Conservation (phyloP, 2,113 vertebrate species). For the Gallinago paraguaiae region DNA sequence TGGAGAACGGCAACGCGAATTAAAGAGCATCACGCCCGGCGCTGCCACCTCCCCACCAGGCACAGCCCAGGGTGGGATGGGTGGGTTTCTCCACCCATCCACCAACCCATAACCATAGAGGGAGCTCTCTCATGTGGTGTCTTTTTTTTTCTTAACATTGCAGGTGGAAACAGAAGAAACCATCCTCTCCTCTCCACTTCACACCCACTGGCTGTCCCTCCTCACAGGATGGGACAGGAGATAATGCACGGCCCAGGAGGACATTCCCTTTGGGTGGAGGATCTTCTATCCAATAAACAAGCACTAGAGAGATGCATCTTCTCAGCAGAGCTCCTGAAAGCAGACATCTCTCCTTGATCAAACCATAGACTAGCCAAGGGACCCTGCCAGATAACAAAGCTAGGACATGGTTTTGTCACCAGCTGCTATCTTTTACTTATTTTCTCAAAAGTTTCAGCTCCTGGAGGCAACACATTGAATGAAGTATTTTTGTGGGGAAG, state of each 20-base stretch:
- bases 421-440: neutral
- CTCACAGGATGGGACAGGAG: neutral
- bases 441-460: neutral
- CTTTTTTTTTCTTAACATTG: neutral
- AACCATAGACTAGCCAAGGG: neutral
- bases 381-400: neutral
- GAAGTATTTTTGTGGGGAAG: neutral
- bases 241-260: neutral
- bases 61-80: fast-evolving
- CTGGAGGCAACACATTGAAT: neutral
- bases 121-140: neutral
- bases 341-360: neutral
- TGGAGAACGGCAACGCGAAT: neutral
- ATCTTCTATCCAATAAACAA: neutral
- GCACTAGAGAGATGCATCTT: neutral
- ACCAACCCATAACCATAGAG: neutral
- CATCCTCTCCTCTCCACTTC: neutral
- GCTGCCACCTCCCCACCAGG: neutral
- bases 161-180: neutral
- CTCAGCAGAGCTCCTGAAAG: neutral
- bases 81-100: neutral
- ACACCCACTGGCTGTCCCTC: neutral
- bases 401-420: neutral
- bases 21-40: neutral
- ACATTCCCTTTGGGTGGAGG: neutral